These are phyloP conservation scores for Melipona beecheii DNA, from an alignment of 2,888 invertebrate genomes.

Conservation along the genomic window DNA sequence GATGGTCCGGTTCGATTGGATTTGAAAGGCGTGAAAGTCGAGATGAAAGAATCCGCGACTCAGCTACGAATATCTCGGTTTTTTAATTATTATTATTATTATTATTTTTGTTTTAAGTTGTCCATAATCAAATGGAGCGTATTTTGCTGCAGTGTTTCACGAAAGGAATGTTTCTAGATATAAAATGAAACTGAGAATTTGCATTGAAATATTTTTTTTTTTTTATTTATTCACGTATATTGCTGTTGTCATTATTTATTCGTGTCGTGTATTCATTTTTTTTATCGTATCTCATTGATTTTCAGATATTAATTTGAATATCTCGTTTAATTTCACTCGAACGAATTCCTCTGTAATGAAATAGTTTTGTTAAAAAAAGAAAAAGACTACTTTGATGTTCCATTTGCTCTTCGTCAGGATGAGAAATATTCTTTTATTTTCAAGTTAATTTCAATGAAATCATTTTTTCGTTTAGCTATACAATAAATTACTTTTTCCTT, in stretches of 20 bases:
- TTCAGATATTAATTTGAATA: not conserved
- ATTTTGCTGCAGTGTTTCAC: not conserved
- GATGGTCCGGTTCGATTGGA: not conserved
- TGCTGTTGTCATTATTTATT: too few species aligned
- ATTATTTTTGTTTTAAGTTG: not conserved
- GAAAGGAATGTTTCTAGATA: not conserved
- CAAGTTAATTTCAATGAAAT: too few species aligned
- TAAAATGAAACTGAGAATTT: not conserved
- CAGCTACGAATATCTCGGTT: not conserved
- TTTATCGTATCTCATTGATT: not conserved
- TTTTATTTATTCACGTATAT: too few species aligned
- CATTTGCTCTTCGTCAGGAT: too few species aligned
- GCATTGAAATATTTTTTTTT: too few species aligned
- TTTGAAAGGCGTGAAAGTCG: not conserved
- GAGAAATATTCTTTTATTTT: too few species aligned
- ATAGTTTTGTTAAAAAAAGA: not conserved
- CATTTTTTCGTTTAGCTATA: too few species aligned
- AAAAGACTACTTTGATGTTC: too few species aligned
- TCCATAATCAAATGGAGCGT: not conserved
- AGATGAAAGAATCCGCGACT: not conserved
- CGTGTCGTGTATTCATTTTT: too few species aligned
- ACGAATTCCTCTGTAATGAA: not conserved
- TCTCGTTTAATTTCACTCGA: not conserved
- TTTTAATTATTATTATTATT: not conserved
- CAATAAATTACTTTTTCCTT: too few species aligned